Conservation (phyloP, 2,797 vertebrate species). For the Malacoraja senta region DNA sequence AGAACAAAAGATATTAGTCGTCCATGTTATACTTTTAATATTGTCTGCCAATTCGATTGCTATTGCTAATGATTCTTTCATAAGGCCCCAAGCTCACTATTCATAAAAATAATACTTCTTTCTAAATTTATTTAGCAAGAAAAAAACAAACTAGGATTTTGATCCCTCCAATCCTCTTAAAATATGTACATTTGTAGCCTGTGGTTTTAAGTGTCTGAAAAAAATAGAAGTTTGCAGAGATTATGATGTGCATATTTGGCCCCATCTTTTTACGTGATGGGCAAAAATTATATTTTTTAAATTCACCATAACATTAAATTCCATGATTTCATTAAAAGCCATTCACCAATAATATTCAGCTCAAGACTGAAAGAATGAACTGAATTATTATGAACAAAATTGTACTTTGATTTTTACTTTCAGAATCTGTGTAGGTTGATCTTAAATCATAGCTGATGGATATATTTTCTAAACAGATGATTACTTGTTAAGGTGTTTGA, state of each 20-base stretch:
- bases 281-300: neutral
- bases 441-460: neutral
- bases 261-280: neutral
- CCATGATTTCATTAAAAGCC: neutral
- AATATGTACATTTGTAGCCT: neutral
- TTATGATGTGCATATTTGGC: neutral
- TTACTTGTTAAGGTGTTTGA: neutral
- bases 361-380: neutral
- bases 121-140: neutral
- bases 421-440: neutral
- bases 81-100: neutral
- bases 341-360: neutral
- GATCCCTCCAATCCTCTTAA: neutral
- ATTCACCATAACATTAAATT: neutral
- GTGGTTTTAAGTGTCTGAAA: neutral
- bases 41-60: neutral
- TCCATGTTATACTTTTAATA: neutral
- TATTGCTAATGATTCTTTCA: neutral
- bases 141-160: neutral
- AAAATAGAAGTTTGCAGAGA: conserved; percentile 6
- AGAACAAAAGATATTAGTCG: neutral
- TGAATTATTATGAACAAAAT: neutral
- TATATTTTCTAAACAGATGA: neutral
- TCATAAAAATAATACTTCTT: conserved; percentile 8
- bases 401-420: neutral